Evolutionary conservation across 2,797 vertebrate genomes (phyloP).

Genomic region (Schizopygopsis pylzovi): DNA sequence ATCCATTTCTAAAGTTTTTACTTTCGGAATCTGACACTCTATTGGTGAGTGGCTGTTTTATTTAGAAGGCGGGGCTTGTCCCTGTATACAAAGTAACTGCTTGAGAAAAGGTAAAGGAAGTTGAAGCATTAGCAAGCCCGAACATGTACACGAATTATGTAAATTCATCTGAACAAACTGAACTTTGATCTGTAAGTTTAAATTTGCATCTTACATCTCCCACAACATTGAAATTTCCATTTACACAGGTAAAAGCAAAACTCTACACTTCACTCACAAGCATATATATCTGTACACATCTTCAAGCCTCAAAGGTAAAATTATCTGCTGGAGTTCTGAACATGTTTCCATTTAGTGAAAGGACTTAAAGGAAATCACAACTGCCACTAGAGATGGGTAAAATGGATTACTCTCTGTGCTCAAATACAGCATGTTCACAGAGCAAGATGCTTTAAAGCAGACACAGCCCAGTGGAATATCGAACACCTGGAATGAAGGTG

Average conservation of each 20-base stretch:
- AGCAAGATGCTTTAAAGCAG: slow-evolving; percentile 47
- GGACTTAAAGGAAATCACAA: slow-evolving; percentile 44
- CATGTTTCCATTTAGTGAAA: slow-evolving; percentile 60
- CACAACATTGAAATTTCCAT: neutral
- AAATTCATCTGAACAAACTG: slow-evolving; percentile 25
- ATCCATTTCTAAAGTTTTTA: too few species aligned
- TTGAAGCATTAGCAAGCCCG: neutral
- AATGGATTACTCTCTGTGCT: slow-evolving; percentile 47
- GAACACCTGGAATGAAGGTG: slow-evolving; percentile 41
- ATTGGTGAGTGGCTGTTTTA: neutral
- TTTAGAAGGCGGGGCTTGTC: neutral
- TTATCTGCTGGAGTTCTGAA: slow-evolving; percentile 59
- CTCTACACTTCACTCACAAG: neutral
- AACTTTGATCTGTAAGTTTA: neutral
- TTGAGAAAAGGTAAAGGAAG: neutral
- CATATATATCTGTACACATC: slow-evolving; percentile 39
- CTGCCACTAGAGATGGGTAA: slow-evolving; percentile 53
- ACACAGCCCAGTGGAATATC: slow-evolving; percentile 39
- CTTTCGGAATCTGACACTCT: too few species aligned
- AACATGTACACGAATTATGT: neutral
- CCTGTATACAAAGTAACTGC: neutral
- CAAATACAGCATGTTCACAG: slow-evolving; percentile 57
- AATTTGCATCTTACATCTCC: neutral
- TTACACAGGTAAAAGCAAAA: slow-evolving; percentile 42
- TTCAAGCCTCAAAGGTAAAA: slow-evolving; percentile 54